phyloP scores from a whole-genome alignment of 2,113 vertebrate genomes.

The Epinephelus moara region DNA sequence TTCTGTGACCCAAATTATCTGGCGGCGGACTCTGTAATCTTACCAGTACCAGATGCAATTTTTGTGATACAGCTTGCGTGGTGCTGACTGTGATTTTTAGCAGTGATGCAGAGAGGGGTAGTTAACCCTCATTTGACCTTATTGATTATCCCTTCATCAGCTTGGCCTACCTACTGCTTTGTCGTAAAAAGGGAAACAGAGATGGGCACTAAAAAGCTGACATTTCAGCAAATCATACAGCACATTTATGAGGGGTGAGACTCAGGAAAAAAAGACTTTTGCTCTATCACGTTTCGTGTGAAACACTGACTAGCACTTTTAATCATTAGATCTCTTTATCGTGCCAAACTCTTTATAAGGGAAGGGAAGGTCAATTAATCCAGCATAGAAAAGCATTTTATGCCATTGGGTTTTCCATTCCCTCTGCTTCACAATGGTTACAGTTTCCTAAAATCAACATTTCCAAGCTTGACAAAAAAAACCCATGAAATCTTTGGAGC shows the following conservation, averaged over 20 bases:
- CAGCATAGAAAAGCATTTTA: conserved; percentile 31
- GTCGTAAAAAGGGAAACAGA: not conserved
- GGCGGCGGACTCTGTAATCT: conserved; percentile 37
- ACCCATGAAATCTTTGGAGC: conserved; percentile 33
- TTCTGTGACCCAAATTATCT: conserved; percentile 59
- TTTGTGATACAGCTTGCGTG: conserved; percentile 40
- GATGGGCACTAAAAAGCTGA: not conserved
- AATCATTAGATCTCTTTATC: conserved; percentile 50
- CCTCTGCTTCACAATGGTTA: conserved; percentile 47
- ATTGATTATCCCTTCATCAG: conserved; percentile 58
- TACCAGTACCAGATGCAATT: conserved; percentile 63
- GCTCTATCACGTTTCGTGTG: conserved; percentile 26
- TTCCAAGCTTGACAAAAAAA: conserved; percentile 51
- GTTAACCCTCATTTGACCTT: conserved; percentile 59
- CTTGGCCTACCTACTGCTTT: conserved; percentile 1
- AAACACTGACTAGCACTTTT: conserved; percentile 27
- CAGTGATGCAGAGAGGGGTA: conserved; percentile 33
- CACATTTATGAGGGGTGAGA: conserved; percentile 1
- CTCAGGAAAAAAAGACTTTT: not conserved
- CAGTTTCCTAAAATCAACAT: conserved; percentile 59
- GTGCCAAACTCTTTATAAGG: conserved; percentile 46
- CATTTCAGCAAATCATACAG: not conserved
- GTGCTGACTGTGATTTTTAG: conserved; percentile 47
- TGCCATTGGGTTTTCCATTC: conserved; percentile 53
- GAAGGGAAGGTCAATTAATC: conserved; percentile 32